Conservation (phyloP, 2,797 vertebrate genomes). For the Vireo griseus region DNA sequence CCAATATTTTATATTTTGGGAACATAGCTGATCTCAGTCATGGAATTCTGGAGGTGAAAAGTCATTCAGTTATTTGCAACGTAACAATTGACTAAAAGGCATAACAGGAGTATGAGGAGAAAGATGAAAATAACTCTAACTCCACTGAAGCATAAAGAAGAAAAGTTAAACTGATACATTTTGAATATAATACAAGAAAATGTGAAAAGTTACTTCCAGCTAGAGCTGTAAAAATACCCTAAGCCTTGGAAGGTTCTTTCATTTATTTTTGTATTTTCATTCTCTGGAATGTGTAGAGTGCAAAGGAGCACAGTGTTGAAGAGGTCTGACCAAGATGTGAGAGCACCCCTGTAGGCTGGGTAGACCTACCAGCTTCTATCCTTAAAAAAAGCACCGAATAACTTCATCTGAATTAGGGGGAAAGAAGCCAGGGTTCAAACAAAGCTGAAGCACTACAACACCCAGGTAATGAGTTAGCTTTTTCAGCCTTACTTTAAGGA, state of each 20-base stretch:
- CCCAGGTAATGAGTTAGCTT: background rate
- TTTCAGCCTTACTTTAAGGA: background rate
- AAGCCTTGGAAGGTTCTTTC: background rate
- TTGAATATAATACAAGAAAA: constrained; percentile 38
- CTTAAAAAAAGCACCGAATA: background rate
- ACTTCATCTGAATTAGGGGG: fast-evolving
- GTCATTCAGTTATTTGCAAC: constrained; percentile 39
- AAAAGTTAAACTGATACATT: constrained; percentile 3
- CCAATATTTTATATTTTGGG: background rate
- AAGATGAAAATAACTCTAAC: constrained; percentile 45
- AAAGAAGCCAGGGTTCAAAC: background rate
- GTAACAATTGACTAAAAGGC: constrained; percentile 18
- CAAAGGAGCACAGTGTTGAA: background rate
- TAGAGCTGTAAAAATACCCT: background rate
- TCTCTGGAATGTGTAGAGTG: background rate
- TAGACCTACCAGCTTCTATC: background rate
- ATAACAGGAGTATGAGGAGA: constrained; percentile 15
- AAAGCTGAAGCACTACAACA: background rate
- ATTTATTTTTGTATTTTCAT: background rate
- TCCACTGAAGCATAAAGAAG: constrained; percentile 43
- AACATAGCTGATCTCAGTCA: background rate
- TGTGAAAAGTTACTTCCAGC: background rate
- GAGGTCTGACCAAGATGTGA: background rate
- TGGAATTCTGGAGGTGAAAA: constrained; percentile 11
- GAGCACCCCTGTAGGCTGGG: background rate